Evolutionary conservation across 2,797 vertebrate genomes (phyloP), one percentile per base, ranked within the genome.

Genomic region (Coracias cyanogaster): DNA sequence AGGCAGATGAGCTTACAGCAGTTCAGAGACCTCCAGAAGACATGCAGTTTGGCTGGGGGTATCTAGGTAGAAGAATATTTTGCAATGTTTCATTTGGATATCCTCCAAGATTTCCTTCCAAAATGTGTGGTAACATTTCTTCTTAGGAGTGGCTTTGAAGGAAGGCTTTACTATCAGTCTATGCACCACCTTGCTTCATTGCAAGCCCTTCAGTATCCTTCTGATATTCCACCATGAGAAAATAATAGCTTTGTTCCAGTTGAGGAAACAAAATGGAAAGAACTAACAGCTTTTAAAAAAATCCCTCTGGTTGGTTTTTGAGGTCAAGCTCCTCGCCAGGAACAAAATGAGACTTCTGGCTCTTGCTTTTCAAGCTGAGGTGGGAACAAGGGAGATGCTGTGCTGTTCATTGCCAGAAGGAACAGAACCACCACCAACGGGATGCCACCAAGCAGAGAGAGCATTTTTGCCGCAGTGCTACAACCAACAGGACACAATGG

Each of bases 401-500:
- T 29, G 57, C 37, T 86, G 84, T 92, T 90, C 86, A 67, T n/a
- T 61, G 77, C 67, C 90, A 94, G 91, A 87, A 82, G 88, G 71
- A 95, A 87, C 80, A 90, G 86, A 89, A 89, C 49, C 55, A 93
- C 45, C 91, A 88, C 31, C 15, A 8, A 64, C 1, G 0, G 52
- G 52, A 45, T 41, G 48, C 66, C 90, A 82, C 31, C 15, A 20
- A 90, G 93, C 86, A 91, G 85, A 96, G 76, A 94, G 80, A 57
- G 39, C 21, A 0, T 52, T 78, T 90, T 86, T 66, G 67, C 91
- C 3, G 55, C 84, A 86, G 66, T 66, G 85, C 74, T 77, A 92
- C 7, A 1, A 94, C 90, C 92, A 95, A 94, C 67, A 86, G 94
- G 96, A 97, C 93, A 96, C 91, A 48, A 93, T 16, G 49, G 88